Evolutionary conservation across 2,888 invertebrate genomes (phyloP).

Genomic region (Caenorhabditis becei): DNA sequence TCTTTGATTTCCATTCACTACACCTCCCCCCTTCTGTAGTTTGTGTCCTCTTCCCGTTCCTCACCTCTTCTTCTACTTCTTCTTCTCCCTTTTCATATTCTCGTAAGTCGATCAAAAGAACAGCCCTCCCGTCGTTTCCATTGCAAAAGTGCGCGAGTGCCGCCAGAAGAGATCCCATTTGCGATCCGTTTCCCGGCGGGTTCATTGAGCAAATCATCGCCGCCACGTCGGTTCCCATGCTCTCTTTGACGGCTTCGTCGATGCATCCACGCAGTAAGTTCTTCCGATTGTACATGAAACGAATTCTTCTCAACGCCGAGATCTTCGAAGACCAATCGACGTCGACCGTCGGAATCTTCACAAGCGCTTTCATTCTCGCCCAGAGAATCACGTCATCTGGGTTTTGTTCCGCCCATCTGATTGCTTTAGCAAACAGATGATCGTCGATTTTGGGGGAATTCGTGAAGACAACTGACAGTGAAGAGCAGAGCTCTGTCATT

Average conservation of each 20-base stretch:
- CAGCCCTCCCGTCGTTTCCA: conserved; percentile 38
- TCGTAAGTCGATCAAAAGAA: conserved; percentile 35
- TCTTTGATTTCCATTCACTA: neutral
- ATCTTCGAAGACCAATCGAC: conserved; percentile 42
- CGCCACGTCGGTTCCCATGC: conserved; percentile 30
- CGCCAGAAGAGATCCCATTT: conserved; percentile 51
- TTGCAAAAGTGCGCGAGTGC: conserved; percentile 47
- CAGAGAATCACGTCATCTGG: conserved; percentile 51
- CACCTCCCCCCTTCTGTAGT: conserved; percentile 6
- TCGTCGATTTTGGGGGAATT: conserved; percentile 39
- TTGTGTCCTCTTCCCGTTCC: conserved; percentile 15
- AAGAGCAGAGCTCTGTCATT: conserved; percentile 30
- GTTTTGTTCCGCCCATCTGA: conserved; percentile 58
- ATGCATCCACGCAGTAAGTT: conserved; percentile 26
- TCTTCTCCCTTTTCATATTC: neutral
- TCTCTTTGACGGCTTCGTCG: conserved; percentile 26
- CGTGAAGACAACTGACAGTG: conserved; percentile 40
- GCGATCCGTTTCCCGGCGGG: conserved; percentile 9
- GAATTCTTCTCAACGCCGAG: conserved; percentile 29
- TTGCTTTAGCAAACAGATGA: conserved; percentile 48
- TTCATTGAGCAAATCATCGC: conserved; percentile 43
- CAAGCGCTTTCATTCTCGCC: conserved; percentile 36
- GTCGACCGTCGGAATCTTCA: conserved; percentile 36
- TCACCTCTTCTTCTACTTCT: neutral
- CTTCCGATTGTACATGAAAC: conserved; percentile 35